Base-by-base conservation (phyloP, 1,140 invertebrate genomes). In the Euschistus heros region DNA sequence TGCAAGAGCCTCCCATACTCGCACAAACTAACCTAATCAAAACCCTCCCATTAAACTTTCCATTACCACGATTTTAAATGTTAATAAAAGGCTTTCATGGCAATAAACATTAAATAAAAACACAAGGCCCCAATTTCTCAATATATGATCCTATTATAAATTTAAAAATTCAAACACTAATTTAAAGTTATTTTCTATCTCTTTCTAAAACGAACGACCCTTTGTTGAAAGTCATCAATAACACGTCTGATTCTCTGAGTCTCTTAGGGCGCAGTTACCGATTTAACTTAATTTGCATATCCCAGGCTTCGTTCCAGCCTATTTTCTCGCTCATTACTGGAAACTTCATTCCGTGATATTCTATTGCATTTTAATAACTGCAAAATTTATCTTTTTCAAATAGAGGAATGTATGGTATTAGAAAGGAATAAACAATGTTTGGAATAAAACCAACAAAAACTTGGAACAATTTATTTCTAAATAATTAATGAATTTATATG, bases 141-240 rank as follows among this genome's bases (percentile, higher is more conserved):
- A 37, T 10, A 13, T 37, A 37, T 13, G 13, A 10, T 37, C 33
- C 33, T 1, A 37, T 37, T 13, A 37, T 37, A 37, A 18, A 50
- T 50, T 50, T 10, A 50, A 50, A 18, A 50, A 13, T 20, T 50
- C 47, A 22, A 50, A 18, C n/a, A 1, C n/a, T 18, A 50, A 50
- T 22, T 50, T 50, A 50, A 22, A 4, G 8, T 37, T 37, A 37
- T 37, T 57, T 24, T 57, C 54, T 57, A 8, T 57, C 54, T 57
- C 54, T 57, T 57, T 57, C 54, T 57, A 57, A 57, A 57, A 57
- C 26, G 54, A 57, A 57, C 54, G 54, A 24, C 54, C 54, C 24
- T 57, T 57, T 57, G 54, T 57, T 57, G 54, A 57, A 57, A 57
- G 54, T 57, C 54, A 57, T 57, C 54, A 57, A 57, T 57, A 57